Evolutionary conservation across 2,888 invertebrate genomes (phyloP).

Genomic region (Panzeria rudis): DNA sequence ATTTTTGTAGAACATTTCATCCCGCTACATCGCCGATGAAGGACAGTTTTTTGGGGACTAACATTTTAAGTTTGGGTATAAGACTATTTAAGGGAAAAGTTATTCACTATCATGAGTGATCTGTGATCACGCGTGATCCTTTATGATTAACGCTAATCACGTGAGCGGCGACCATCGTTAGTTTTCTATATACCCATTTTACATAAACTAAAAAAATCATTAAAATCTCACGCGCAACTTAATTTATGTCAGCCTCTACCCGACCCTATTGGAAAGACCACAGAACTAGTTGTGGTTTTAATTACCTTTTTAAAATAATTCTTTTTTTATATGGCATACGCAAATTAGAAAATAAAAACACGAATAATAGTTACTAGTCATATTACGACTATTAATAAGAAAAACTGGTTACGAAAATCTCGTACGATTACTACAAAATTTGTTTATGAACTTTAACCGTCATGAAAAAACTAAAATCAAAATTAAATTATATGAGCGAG

Average conservation of each 20-base stretch:
- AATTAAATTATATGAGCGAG: slow-evolving; percentile 32
- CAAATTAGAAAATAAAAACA: background rate
- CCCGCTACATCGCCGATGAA: no score
- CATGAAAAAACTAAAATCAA: slow-evolving; percentile 4
- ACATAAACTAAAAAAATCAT: background rate
- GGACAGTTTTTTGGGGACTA: no score
- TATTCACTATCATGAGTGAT: no score
- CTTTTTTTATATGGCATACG: background rate
- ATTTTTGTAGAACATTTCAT: no score
- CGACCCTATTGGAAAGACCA: background rate
- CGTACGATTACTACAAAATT: slow-evolving; percentile 45
- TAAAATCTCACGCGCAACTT: background rate
- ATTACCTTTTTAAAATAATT: background rate
- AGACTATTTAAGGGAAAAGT: no score
- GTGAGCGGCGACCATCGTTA: no score
- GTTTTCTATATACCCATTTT: no score
- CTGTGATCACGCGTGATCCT: no score
- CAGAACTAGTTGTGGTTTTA: background rate
- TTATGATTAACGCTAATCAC: no score
- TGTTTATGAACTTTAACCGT: slow-evolving; percentile 44
- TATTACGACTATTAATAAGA: background rate
- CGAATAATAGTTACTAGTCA: background rate
- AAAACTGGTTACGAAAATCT: slow-evolving; percentile 48
- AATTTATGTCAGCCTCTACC: background rate
- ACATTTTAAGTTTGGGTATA: no score